Percentiles rank a stretch among this genome's conserved stretches.
phyloP scores from a whole-genome alignment of 92 coral and sea anemone species.

The Metridium senile region DNA sequence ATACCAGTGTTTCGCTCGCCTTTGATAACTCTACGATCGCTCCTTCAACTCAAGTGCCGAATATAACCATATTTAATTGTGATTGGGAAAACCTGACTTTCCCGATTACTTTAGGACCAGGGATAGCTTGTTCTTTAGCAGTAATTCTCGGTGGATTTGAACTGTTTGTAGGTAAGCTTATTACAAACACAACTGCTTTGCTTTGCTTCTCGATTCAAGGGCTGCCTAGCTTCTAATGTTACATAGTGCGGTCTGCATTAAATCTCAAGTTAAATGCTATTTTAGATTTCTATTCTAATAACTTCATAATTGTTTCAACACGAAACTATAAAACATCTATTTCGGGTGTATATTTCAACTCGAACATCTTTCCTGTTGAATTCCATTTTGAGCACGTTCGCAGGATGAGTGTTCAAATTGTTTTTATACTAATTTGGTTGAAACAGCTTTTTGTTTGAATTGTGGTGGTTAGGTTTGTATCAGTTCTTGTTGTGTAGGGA shows the following conservation, averaged over 20 bases:
- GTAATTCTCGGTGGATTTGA: conserved; percentile 78
- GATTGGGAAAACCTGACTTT: conserved; percentile 77
- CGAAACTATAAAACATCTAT: background rate
- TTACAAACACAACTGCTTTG: background rate
- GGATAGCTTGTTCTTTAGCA: conserved; percentile 69
- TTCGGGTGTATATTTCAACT: background rate
- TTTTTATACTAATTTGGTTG: background rate
- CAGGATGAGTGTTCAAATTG: background rate
- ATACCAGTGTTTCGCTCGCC: conserved; percentile 1
- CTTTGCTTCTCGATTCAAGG: background rate
- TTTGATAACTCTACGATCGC: background rate
- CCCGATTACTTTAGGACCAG: conserved; percentile 80
- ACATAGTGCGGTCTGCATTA: background rate
- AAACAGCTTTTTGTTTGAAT: background rate
- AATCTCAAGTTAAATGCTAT: background rate
- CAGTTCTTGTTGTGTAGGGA: background rate
- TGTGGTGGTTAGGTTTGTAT: background rate
- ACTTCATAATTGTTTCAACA: background rate
- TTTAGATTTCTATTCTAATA: background rate
- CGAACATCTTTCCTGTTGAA: too few relatives aligned
- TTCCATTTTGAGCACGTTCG: too few relatives aligned
- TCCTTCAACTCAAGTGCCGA: conserved; percentile 22
- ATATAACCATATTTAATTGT: conserved; percentile 57
- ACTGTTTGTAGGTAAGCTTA: conserved; percentile 70
- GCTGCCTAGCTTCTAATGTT: background rate